Conservation (phyloP, 2,888 invertebrate genomes). For the Eurois occulta region DNA sequence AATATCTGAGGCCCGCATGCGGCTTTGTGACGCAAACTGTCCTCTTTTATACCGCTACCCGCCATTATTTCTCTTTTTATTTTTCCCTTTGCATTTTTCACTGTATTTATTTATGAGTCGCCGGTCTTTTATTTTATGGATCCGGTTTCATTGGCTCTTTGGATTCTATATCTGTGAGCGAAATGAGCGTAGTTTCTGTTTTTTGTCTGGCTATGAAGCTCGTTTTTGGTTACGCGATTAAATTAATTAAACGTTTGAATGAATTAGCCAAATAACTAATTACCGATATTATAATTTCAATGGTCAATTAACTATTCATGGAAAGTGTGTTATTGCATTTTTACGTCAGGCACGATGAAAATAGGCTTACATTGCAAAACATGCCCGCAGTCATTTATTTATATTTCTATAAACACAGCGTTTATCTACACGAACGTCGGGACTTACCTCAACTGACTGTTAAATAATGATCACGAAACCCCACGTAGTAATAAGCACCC, state of each 20-base stretch:
- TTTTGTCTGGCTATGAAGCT: constrained; percentile 36
- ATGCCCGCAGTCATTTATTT: constrained; percentile 39
- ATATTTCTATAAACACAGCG: constrained; percentile 66
- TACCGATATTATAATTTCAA: background rate
- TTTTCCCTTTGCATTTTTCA: constrained; percentile 83
- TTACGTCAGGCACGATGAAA: background rate
- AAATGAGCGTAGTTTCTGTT: constrained; percentile 46
- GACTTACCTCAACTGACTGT: constrained; percentile 79
- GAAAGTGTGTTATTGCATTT: background rate
- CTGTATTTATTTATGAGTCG: constrained; percentile 81
- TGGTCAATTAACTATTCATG: background rate
- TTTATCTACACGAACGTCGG: constrained; percentile 63
- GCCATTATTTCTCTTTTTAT: constrained; percentile 85
- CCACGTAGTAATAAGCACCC: constrained; percentile 83
- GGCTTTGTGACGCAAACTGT: constrained; percentile 90
- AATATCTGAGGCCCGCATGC: constrained; percentile 90
- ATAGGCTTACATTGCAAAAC: background rate
- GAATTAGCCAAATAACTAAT: constrained; percentile 29
- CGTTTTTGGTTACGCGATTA: constrained; percentile 19
- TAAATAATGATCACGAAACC: constrained; percentile 85
- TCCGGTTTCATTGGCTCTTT: constrained; percentile 71
- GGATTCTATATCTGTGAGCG: constrained; percentile 60
- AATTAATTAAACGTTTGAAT: constrained; percentile 20
- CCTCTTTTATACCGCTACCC: constrained; percentile 87
- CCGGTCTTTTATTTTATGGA: constrained; percentile 75